Conservation (phyloP, 2,797 vertebrate genomes). For the Galagoides demidoff region DNA sequence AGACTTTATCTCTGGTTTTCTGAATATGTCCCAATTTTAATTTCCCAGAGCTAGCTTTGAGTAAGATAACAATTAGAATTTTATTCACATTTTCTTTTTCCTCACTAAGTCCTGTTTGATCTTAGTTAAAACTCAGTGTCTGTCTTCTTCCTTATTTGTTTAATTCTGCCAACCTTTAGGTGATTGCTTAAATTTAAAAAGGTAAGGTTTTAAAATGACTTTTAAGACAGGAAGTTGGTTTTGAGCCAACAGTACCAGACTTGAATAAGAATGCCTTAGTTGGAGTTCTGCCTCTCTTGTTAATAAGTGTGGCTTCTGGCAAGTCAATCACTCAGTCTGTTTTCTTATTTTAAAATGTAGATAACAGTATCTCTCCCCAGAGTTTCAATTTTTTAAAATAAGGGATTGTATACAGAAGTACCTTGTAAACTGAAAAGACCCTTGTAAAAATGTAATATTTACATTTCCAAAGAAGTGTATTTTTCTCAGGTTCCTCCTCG, state of each 20-base stretch:
- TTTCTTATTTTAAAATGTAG: conserved; percentile 53
- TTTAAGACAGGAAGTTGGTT: neutral
- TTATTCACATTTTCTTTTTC: conserved; percentile 39
- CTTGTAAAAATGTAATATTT: neutral
- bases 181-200: conserved; percentile 39
- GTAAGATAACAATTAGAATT: conserved; percentile 13
- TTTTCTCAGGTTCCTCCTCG: conserved; percentile 14
- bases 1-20: conserved; percentile 33
- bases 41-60: neutral
- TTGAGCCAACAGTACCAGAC: neutral
- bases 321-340: neutral
- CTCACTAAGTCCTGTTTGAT: conserved; percentile 20
- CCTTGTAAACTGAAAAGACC: conserved; percentile 18
- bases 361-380: neutral
- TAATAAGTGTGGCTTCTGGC: neutral
- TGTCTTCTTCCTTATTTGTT: neutral
- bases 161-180: conserved; percentile 28
- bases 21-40: conserved; percentile 29
- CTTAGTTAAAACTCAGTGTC: conserved; percentile 33
- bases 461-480: conserved; percentile 3
- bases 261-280: conserved; percentile 40
- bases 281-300: neutral
- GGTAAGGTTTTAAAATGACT: conserved; percentile 9
- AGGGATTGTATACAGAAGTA: neutral
- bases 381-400: neutral